A percentile compares a stretch with the other conserved stretches of the same genome.
phyloP scores from a whole-genome alignment of 2,797 vertebrate species.

The Mormyrops attenuatus region DNA sequence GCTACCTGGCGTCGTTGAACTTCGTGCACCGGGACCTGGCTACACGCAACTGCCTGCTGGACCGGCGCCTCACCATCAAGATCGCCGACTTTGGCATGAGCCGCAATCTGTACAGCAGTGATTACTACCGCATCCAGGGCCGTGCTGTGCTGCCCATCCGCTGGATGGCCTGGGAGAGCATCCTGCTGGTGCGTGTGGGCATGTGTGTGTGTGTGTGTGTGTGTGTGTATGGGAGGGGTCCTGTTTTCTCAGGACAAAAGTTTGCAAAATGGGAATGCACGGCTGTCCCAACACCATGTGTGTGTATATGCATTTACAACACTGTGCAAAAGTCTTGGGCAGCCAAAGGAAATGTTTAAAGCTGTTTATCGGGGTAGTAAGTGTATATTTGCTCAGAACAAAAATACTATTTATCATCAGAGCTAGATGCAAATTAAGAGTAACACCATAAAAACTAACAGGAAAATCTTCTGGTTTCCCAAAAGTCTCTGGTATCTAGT shows the following conservation, averaged over 20 bases:
- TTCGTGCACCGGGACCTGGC: constrained; percentile 63
- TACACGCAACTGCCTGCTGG: constrained; percentile 60
- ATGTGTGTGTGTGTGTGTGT: constrained; percentile 21
- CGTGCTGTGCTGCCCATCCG: constrained; percentile 60
- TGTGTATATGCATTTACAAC: background rate
- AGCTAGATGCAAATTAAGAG: background rate
- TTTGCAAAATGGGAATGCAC: background rate
- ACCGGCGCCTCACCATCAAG: constrained; percentile 60
- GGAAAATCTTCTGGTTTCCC: background rate
- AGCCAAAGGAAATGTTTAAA: background rate
- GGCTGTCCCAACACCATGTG: background rate
- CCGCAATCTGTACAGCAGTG: constrained; percentile 60
- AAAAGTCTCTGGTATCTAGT: background rate
- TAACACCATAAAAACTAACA: background rate
- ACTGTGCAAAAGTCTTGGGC: background rate
- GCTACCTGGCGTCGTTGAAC: constrained; percentile 58
- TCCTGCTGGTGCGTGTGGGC: constrained; percentile 50
- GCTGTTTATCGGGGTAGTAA: background rate
- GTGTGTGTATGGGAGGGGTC: constrained; percentile 2
- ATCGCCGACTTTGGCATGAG: constrained; percentile 65
- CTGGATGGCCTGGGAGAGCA: constrained; percentile 67
- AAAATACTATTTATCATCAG: background rate
- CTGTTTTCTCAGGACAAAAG: background rate
- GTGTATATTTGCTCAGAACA: background rate
- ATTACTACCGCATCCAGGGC: constrained; percentile 64